Conservation (phyloP, 2,113 vertebrate genomes). For the Myiagra hebetior region DNA sequence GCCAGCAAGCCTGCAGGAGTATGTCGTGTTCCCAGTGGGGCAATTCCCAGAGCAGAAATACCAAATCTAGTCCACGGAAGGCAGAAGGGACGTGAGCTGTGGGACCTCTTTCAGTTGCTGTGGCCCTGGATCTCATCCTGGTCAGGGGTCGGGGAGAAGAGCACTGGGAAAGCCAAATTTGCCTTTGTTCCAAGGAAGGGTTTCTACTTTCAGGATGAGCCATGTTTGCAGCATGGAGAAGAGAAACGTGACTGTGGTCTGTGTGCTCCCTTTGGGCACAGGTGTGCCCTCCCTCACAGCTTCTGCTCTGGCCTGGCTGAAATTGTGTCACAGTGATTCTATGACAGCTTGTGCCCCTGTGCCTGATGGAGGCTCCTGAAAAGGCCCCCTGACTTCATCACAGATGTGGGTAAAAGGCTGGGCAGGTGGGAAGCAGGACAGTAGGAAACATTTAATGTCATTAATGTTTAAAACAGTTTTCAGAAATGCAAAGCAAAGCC, state of each 20-base stretch:
- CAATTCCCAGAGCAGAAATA: background rate
- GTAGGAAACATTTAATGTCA: background rate
- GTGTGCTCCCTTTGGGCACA: background rate
- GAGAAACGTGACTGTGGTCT: background rate
- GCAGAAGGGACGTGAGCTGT: background rate
- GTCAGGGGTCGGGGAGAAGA: background rate
- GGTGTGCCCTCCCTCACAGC: background rate
- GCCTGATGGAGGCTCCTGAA: background rate
- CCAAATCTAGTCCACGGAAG: background rate
- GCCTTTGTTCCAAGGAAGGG: background rate
- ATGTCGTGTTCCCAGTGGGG: background rate
- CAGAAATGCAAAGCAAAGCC: background rate
- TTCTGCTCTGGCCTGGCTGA: background rate
- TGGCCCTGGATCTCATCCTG: background rate
- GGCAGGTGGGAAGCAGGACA: background rate
- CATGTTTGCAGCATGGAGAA: background rate
- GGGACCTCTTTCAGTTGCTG: background rate
- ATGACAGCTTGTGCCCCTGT: fast-evolving
- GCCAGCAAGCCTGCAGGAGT: background rate
- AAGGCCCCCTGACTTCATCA: background rate
- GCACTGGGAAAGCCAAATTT: background rate
- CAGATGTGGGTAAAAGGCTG: background rate
- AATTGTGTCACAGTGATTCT: fast-evolving
- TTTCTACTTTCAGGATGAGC: background rate
- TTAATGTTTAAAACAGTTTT: background rate